A percentile compares a stretch with the other conserved stretches of the same genome.
Conservation (phyloP, 1,140 invertebrate species). For the Drosophila pachea region DNA sequence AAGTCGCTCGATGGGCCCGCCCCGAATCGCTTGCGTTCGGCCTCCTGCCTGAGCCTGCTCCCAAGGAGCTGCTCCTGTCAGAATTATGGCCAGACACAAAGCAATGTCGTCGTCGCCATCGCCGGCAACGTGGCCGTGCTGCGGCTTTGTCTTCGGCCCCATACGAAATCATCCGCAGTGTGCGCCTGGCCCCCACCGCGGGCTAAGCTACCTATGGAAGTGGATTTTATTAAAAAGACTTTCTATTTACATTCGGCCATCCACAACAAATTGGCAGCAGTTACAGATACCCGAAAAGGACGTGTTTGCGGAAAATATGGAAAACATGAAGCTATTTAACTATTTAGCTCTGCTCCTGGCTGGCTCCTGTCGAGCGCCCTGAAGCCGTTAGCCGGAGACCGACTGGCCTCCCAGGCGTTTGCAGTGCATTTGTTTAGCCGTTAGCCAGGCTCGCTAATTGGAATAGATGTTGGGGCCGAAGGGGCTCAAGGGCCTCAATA, state of each 20-base stretch:
- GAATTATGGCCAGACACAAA: constrained; percentile 77
- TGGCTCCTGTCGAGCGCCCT: too few species aligned
- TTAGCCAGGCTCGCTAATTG: constrained; percentile 27
- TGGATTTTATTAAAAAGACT: constrained; percentile 71
- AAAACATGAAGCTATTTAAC: constrained; percentile 7
- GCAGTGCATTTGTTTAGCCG: constrained; percentile 4
- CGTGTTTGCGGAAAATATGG: too few species aligned
- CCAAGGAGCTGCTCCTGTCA: constrained; percentile 48
- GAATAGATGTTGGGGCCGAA: constrained; percentile 3
- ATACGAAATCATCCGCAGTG: constrained; percentile 61
- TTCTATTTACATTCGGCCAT: constrained; percentile 36
- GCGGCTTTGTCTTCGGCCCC: constrained; percentile 67
- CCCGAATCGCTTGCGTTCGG: constrained; percentile 6
- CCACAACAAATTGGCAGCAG: constrained; percentile 41
- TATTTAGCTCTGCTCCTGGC: too few species aligned
- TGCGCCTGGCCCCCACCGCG: constrained; percentile 1
- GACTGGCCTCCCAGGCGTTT: background rate
- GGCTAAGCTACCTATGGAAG: constrained; percentile 74
- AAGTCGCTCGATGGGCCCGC: constrained; percentile 48
- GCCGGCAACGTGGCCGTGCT: too few species aligned
- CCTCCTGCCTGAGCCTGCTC: constrained; percentile 8
- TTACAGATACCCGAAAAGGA: constrained; percentile 28
- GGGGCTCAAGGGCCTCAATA: background rate
- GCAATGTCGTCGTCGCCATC: constrained; percentile 58
- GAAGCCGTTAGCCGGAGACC: too few species aligned